These are phyloP conservation scores for Sebastolobus altivelis DNA, from an alignment of 2,797 vertebrate genomes.

Conservation along the genomic window DNA sequence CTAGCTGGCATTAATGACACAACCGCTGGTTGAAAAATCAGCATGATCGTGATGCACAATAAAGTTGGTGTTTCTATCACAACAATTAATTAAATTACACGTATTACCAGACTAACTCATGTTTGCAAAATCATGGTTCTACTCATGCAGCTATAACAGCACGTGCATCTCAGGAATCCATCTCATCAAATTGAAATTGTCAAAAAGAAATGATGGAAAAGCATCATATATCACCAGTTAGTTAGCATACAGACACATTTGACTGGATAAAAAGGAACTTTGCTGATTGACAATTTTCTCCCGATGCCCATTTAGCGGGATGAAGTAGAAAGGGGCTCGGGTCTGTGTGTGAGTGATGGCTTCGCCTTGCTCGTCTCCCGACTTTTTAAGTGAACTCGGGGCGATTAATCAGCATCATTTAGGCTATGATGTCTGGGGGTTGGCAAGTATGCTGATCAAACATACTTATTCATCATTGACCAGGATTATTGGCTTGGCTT, in stretches of 20 bases:
- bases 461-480: not conserved
- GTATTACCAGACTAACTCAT: not conserved
- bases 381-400: conserved; percentile 5
- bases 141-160: not conserved
- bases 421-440: not conserved
- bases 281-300: conserved; percentile 60
- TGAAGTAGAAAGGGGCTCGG: conserved; percentile 24
- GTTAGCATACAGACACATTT: conserved; percentile 1
- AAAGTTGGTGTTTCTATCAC: not conserved
- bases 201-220: not conserved
- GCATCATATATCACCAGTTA: not conserved
- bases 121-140: no score
- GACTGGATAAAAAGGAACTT: not conserved
- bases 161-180: not conserved
- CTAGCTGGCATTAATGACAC: not conserved
- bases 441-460: not conserved
- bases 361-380: not conserved
- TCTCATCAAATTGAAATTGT: not conserved
- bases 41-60: not conserved
- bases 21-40: not conserved
- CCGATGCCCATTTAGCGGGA: conserved; percentile 66
- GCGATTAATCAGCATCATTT: conserved; percentile 33
- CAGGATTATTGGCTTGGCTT: not conserved
- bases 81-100: not conserved
- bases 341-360: conserved; percentile 9